Evolutionary conservation across 2,888 invertebrate genomes (phyloP), one percentile per base, ranked within the genome.

Genomic region (Microchrysa polita): DNA sequence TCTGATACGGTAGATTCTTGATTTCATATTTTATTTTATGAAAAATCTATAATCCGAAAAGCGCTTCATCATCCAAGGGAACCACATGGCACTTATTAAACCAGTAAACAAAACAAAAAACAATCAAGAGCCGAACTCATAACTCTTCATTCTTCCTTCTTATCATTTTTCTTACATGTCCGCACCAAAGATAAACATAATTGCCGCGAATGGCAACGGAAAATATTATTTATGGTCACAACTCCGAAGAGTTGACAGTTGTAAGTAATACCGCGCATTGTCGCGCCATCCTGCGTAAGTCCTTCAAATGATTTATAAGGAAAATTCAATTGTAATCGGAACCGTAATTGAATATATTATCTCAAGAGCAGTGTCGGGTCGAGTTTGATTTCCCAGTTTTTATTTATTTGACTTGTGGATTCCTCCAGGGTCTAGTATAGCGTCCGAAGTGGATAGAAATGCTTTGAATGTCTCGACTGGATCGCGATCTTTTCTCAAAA

Each of bases 261-360:
- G 16, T 10, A 20, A 65, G 22, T 9, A 34, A n/a, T 14, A 40
- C 20, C 61, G 42, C 40, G n/a, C n/a, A n/a, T n/a, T 52, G 14
- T 52, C 4, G 4, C 42, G 61, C 34, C 61, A 23, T n/a, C 61
- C 22, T 34, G 40, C n/a, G n/a, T 27, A 48, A 16, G 40, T 65
- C 34, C 48, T 65, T 44, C n/a, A 65, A 34, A 22, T 65, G 65
- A 65, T 65, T 65, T 65, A 65, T 65, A 44, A 48, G 48, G 65
- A 65, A 65, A 65, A 65, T 22, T 48, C 48, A 65, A 22, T 65
- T 42, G 65, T 48, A 44, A 16, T 48, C 42, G 48, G 65, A 48
- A 48, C 65, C 65, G 65, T 65, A 65, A 65, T 65, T 44, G 65
- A 65, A 65, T 65, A 65, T 65, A 5, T 65, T 65, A 65, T 65